Evolutionary conservation across 2,797 vertebrate genomes (phyloP).

Genomic region (Lepidocolaptes lacrymiger): DNA sequence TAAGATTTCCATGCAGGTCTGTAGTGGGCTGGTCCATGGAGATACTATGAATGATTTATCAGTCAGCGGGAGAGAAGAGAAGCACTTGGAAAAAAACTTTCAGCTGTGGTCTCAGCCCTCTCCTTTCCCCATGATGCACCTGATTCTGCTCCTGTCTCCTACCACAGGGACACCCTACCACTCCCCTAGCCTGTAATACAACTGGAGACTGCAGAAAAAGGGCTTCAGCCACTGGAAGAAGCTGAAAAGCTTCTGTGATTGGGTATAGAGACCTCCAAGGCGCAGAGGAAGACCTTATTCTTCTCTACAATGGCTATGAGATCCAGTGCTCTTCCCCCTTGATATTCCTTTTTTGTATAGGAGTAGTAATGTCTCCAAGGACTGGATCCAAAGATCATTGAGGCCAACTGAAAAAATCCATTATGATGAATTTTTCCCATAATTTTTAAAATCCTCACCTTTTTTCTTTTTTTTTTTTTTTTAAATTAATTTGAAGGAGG

Average conservation of each 20-base stretch:
- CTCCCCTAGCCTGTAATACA: not conserved
- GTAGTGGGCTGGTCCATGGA: not conserved
- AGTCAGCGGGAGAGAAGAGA: not conserved
- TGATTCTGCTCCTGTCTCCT: not conserved
- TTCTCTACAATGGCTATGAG: not conserved
- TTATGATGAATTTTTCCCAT: not conserved
- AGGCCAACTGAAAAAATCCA: constrained; percentile 7
- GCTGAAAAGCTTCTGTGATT: not conserved
- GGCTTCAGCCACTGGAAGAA: not conserved
- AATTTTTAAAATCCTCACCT: not conserved
- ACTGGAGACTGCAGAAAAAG: not conserved
- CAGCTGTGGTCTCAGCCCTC: not conserved
- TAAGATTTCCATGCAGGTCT: not conserved
- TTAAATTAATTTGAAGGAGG: not conserved
- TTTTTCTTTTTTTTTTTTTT: not conserved
- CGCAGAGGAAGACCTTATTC: not conserved
- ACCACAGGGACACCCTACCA: not conserved
- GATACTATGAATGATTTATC: not conserved
- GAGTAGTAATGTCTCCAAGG: not conserved
- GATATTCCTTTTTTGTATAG: not conserved
- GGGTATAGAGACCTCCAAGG: not conserved
- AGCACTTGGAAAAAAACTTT: not conserved
- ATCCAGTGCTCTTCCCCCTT: not conserved
- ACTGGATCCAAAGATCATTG: not conserved
- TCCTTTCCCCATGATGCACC: not conserved